Conservation (phyloP, 2,797 vertebrate species). For the Argya squamiceps region DNA sequence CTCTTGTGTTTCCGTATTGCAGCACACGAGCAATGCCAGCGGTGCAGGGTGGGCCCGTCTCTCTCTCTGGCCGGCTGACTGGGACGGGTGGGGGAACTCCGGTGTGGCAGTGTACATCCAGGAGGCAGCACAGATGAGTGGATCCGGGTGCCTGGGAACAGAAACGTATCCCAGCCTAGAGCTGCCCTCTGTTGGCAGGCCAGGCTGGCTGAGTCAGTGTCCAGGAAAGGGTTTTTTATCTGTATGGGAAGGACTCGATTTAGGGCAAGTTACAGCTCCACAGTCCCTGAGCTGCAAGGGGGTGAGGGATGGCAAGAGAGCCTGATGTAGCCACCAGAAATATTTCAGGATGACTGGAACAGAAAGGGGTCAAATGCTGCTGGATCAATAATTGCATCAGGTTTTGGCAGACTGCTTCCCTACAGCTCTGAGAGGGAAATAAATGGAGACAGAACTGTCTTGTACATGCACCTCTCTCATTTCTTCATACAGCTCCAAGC, state of each 20-base stretch:
- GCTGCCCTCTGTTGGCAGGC: background rate
- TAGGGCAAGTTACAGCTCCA: background rate
- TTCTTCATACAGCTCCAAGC: background rate
- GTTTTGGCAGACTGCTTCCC: background rate
- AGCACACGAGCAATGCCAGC: background rate
- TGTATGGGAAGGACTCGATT: background rate
- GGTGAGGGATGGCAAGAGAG: background rate
- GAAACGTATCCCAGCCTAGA: background rate
- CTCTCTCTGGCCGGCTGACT: rapidly evolving
- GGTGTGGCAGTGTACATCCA: rapidly evolving
- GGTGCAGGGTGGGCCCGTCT: rapidly evolving
- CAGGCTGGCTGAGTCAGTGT: background rate
- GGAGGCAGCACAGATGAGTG: rapidly evolving
- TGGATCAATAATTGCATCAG: background rate
- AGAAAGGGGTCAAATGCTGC: background rate
- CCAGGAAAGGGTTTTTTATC: background rate
- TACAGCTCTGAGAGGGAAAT: background rate
- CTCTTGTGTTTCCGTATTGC: background rate
- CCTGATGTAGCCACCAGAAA: background rate
- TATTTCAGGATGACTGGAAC: background rate
- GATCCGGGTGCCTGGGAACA: background rate
- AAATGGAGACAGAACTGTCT: background rate
- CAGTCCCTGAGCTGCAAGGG: background rate
- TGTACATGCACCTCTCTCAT: rapidly evolving
- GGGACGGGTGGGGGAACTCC: rapidly evolving